A percentile compares a stretch with the other conserved stretches of the same genome.
Evolutionary conservation across 2,113 vertebrate species (phyloP).

Genomic region (Prunella fulvescens): DNA sequence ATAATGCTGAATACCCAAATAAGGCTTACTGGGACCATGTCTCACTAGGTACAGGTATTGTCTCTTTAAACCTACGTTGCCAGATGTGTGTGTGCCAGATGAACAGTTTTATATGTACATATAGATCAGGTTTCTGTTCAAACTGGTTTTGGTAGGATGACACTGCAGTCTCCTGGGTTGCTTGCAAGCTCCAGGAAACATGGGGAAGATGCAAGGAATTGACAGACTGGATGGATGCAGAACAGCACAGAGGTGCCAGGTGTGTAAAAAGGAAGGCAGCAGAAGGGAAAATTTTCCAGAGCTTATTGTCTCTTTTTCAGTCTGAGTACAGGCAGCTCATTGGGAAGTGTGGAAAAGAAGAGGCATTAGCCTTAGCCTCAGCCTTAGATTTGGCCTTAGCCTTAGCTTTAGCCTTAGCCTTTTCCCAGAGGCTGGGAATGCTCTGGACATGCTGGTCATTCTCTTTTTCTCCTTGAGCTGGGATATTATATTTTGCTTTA

Average conservation of each 20-base stretch:
- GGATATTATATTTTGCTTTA: not conserved
- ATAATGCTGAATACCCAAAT: not conserved
- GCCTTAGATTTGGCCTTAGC: no score
- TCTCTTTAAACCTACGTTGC: not conserved
- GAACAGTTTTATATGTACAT: not conserved
- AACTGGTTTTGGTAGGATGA: not conserved
- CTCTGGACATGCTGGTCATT: not conserved
- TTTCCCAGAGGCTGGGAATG: not conserved
- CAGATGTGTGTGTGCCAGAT: not conserved
- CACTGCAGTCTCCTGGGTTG: not conserved
- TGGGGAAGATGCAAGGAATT: not conserved
- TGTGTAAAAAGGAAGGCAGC: not conserved
- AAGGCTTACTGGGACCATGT: not conserved
- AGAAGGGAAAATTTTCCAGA: not conserved
- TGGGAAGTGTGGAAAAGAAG: not conserved
- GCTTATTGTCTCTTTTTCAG: not conserved
- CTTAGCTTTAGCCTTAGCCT: not conserved
- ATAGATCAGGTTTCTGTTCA: not conserved
- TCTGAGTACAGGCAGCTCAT: not conserved
- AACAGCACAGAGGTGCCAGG: not conserved
- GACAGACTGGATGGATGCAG: not conserved
- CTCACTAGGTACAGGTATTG: not conserved
- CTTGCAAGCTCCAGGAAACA: not conserved
- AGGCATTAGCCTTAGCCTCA: not conserved
- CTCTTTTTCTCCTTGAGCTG: not conserved